phyloP scores from a whole-genome alignment of 2,888 invertebrate species.

The Zhuqinia jingwanae region DNA sequence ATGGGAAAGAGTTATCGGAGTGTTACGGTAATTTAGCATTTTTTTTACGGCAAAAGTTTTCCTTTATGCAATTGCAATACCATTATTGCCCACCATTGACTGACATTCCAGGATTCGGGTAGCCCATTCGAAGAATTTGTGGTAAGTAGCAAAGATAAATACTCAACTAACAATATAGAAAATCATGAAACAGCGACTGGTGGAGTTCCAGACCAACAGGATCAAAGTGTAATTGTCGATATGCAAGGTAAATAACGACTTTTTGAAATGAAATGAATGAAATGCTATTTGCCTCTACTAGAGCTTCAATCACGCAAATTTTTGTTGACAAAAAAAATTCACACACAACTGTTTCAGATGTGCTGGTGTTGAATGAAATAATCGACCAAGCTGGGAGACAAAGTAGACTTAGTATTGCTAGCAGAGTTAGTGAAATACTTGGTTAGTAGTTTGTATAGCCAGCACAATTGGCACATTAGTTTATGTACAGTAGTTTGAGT shows the following conservation, averaged over 20 bases:
- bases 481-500: background rate
- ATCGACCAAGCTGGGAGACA: slow-evolving; percentile 96
- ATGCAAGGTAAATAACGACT: slow-evolving; percentile 52
- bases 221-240: slow-evolving; percentile 43
- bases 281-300: background rate
- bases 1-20: slow-evolving; percentile 65
- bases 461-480: background rate
- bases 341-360: slow-evolving; percentile 86
- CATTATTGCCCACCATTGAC: background rate
- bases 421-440: slow-evolving; percentile 50
- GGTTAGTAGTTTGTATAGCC: slow-evolving; percentile 4
- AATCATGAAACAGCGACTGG: background rate
- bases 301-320: background rate
- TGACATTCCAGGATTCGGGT: slow-evolving; percentile 33
- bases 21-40: too few species aligned
- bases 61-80: background rate
- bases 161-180: background rate
- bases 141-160: slow-evolving; percentile 48
- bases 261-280: background rate
- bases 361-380: slow-evolving; percentile 98
- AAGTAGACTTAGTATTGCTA: slow-evolving; percentile 84
- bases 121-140: slow-evolving; percentile 46
- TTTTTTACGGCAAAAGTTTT: background rate
- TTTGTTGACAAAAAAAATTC: background rate
- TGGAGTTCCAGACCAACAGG: slow-evolving; percentile 8